Percentiles rank a stretch among this genome's conserved stretches.
phyloP scores from a whole-genome alignment of 1,140 invertebrate species.

The Sipha flava region DNA sequence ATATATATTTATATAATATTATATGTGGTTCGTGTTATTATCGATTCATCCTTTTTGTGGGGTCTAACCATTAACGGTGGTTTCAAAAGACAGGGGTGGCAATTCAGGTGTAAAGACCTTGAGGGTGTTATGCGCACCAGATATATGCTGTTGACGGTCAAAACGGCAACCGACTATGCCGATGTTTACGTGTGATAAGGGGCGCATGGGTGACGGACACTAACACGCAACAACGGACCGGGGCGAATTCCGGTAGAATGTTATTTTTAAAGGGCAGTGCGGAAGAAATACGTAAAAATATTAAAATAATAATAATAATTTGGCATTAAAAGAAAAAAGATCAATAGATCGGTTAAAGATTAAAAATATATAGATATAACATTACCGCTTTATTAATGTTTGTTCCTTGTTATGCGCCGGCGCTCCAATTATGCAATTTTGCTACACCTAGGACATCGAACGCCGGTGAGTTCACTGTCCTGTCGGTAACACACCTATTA shows the following conservation, averaged over 20 bases:
- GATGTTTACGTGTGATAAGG: conserved; percentile 18
- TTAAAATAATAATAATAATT: neutral
- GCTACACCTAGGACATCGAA: neutral
- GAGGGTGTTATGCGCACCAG: neutral
- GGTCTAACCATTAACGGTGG: neutral
- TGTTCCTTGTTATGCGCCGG: neutral
- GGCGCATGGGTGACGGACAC: neutral
- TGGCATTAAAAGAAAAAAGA: neutral
- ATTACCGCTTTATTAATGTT: neutral
- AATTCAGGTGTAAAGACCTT: neutral
- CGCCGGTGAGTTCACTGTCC: no score
- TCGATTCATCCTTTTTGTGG: neutral
- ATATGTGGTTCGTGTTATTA: neutral
- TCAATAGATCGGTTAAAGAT: neutral
- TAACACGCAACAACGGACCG: neutral
- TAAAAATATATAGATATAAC: neutral
- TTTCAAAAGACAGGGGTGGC: neutral
- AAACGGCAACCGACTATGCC: neutral
- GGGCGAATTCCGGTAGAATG: conserved; percentile 3
- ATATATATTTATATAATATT: no score
- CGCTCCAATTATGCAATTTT: neutral
- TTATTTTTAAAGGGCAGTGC: neutral
- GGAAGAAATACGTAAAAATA: neutral
- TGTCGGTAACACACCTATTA: no score
- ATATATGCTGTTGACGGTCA: neutral